These are phyloP conservation scores for Trichonephila clavata DNA, from an alignment of 1,140 invertebrate species.

Conservation along the genomic window DNA sequence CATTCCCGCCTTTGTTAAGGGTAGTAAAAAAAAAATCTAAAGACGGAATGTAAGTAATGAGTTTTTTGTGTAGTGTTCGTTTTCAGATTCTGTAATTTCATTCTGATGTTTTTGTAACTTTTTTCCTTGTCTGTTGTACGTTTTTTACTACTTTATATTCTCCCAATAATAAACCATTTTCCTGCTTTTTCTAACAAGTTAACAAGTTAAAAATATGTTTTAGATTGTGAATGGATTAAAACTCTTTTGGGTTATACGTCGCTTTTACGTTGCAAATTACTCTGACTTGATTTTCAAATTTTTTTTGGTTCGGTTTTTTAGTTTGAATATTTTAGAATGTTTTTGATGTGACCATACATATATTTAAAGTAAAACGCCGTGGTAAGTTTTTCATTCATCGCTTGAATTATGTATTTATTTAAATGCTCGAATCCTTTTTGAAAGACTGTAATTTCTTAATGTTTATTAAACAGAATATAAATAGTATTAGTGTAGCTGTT, in stretches of 20 bases:
- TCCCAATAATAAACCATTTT: constrained; percentile 52
- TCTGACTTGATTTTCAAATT: background rate
- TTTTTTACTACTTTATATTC: background rate
- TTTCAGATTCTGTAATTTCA: constrained; percentile 33
- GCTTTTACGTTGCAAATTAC: background rate
- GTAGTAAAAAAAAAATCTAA: constrained; percentile 7
- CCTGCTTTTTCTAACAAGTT: constrained; percentile 36
- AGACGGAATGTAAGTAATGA: constrained; percentile 39
- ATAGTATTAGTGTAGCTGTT: no score
- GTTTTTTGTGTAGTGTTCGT: constrained; percentile 58
- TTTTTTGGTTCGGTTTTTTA: background rate
- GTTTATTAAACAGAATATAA: background rate
- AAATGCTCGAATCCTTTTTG: background rate
- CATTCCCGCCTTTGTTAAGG: constrained; percentile 50
- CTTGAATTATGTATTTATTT: constrained; percentile 45
- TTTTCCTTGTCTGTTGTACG: background rate
- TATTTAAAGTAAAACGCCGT: background rate
- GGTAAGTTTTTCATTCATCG: constrained; percentile 27
- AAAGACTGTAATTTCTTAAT: background rate
- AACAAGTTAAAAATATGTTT: constrained; percentile 70
- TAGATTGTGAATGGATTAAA: constrained; percentile 62
- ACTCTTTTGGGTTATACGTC: constrained; percentile 21
- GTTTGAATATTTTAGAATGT: background rate
- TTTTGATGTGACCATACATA: background rate
- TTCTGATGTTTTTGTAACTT: background rate